phyloP scores from a whole-genome alignment of 2,797 vertebrate species.

The Cephalopachus bancanus region DNA sequence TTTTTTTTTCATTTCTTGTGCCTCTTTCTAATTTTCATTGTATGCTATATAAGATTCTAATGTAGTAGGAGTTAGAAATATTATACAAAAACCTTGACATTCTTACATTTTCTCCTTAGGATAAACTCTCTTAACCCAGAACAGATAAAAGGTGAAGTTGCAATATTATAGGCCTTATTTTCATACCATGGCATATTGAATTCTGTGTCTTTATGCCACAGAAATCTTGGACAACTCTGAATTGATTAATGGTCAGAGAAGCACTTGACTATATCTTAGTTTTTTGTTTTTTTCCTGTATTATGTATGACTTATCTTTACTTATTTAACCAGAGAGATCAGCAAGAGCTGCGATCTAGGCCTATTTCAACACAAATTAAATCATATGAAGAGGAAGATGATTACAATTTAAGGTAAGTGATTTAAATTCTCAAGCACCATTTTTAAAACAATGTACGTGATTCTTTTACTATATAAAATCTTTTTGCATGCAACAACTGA shows the following conservation, averaged over 20 bases:
- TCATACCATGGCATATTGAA: neutral
- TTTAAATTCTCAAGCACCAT: constrained; percentile 59
- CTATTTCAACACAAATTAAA: constrained; percentile 88
- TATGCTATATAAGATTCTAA: neutral
- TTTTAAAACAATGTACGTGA: neutral
- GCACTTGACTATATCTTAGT: neutral
- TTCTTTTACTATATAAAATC: neutral
- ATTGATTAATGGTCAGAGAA: constrained; percentile 33
- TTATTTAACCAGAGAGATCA: constrained; percentile 89
- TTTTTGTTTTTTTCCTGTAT: neutral
- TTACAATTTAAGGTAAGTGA: constrained; percentile 88
- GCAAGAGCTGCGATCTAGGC: constrained; percentile 90
- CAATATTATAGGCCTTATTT: neutral
- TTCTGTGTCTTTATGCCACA: neutral
- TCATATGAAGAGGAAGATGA: constrained; percentile 86
- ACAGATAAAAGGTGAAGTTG: constrained; percentile 2
- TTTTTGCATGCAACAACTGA: constrained; percentile 35
- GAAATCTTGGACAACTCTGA: neutral
- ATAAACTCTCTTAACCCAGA: constrained; percentile 43
- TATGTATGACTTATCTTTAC: neutral
- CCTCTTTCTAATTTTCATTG: constrained; percentile 42
- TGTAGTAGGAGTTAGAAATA: neutral
- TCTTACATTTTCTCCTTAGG: neutral
- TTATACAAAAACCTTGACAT: neutral
- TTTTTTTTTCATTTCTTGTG: constrained; percentile 50